Evolutionary conservation across 2,797 vertebrate species (phyloP).

Genomic region (Spinus pinus): DNA sequence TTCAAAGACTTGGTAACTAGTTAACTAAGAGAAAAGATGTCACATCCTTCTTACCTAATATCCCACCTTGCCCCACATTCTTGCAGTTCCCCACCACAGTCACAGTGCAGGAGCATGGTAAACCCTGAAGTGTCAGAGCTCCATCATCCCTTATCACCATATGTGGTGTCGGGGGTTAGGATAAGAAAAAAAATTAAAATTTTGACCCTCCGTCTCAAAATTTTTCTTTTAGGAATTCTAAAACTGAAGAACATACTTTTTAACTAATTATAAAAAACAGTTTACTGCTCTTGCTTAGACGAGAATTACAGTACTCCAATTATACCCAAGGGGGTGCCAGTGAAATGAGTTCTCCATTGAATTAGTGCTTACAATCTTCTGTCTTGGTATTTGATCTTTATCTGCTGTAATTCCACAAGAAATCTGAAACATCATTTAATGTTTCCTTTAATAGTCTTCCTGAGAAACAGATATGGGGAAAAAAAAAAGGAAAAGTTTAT

Average conservation of each 20-base stretch:
- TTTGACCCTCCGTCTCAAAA: neutral
- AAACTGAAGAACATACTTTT: neutral
- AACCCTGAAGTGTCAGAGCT: neutral
- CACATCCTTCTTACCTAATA: neutral
- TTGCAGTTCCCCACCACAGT: neutral
- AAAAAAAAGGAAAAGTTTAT: neutral
- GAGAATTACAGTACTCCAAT: neutral
- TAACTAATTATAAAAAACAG: neutral
- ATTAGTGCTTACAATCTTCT: neutral
- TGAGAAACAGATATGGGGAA: neutral
- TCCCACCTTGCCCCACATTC: neutral
- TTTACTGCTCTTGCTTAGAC: neutral
- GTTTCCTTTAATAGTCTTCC: neutral
- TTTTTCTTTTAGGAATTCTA: neutral
- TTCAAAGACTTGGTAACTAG: neutral
- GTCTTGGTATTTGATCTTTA: neutral
- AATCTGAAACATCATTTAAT: neutral
- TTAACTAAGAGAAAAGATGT: neutral
- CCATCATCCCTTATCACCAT: rapidly evolving
- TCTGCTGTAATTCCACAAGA: neutral
- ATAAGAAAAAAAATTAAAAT: neutral
- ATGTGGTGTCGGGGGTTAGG: rapidly evolving
- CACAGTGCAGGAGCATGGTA: neutral
- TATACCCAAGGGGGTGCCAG: neutral
- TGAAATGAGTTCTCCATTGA: neutral